Percentiles rank a stretch among this genome's conserved stretches.
phyloP scores from a whole-genome alignment of 2,797 vertebrate species.

The Bovichtus variegatus region DNA sequence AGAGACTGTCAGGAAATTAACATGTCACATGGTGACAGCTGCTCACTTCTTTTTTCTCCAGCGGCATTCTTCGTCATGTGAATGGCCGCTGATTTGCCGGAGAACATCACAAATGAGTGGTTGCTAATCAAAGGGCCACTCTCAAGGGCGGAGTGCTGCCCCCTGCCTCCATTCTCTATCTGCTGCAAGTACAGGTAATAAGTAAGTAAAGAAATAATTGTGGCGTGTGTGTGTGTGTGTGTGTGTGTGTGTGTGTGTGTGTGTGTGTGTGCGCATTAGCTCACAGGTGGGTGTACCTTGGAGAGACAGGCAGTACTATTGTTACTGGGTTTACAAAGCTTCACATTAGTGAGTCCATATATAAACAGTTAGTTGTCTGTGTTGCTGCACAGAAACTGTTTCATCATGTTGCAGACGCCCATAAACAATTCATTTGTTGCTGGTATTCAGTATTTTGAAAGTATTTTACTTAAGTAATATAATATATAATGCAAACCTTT shows the following conservation, averaged over 20 bases:
- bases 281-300: constrained; percentile 22
- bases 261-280: constrained; percentile 17
- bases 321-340: constrained; percentile 2
- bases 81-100: constrained; percentile 95
- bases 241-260: constrained; percentile 5
- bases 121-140: constrained; percentile 94
- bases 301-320: background rate
- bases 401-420: background rate
- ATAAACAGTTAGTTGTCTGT: background rate
- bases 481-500: no score
- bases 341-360: background rate
- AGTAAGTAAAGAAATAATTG: constrained; percentile 48
- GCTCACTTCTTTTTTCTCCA: constrained; percentile 94
- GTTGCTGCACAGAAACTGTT: background rate
- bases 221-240: background rate
- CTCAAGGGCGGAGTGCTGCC: constrained; percentile 83
- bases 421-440: background rate
- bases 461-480: background rate
- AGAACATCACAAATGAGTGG: constrained; percentile 98
- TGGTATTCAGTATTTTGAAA: background rate
- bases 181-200: constrained; percentile 37
- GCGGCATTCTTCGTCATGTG: constrained; percentile 93
- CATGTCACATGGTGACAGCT: constrained; percentile 99
- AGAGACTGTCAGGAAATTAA: constrained; percentile 99
- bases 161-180: constrained; percentile 72